Evolutionary conservation across 53 echinoderm and acorn worm species (phyloP).

Genomic region (Paracentrotus lividus): DNA sequence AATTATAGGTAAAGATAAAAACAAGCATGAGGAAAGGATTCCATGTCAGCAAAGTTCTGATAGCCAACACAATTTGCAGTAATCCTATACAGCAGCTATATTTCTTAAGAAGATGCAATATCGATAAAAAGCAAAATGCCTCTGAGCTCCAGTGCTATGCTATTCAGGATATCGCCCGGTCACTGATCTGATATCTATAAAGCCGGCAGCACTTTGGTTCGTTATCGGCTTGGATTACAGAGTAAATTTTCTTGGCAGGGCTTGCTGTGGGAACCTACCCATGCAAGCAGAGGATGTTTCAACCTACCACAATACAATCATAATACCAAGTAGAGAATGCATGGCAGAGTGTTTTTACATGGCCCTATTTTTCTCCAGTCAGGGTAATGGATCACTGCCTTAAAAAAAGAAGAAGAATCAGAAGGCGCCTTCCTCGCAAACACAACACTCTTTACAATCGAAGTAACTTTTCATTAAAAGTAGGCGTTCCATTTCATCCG

Average conservation of each 20-base stretch:
- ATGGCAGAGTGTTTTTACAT: constrained; percentile 35
- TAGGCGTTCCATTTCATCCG: constrained; percentile 25
- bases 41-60: neutral
- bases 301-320: constrained; percentile 29
- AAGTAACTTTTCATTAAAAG: constrained; percentile 53
- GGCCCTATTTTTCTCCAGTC: constrained; percentile 47
- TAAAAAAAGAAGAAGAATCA: constrained; percentile 10
- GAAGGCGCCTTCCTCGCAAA: constrained; percentile 42
- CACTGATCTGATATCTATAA: constrained; percentile 59
- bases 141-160: constrained; percentile 11
- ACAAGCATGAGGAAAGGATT: neutral
- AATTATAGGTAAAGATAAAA: constrained; percentile 24
- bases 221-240: constrained; percentile 61
- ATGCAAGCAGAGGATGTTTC: neutral
- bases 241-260: constrained; percentile 46
- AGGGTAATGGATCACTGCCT: constrained; percentile 23
- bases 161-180: constrained; percentile 59
- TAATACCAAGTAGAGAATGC: neutral
- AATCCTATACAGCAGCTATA: constrained; percentile 51
- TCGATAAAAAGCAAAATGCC: constrained; percentile 54
- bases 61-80: constrained; percentile 40
- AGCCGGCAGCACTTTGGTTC: constrained; percentile 56
- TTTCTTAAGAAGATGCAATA: constrained; percentile 49
- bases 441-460: constrained; percentile 24
- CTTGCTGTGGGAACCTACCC: constrained; percentile 19